Conservation (phyloP, 2,797 vertebrate genomes). For the Paedocypris micromegethes region DNA sequence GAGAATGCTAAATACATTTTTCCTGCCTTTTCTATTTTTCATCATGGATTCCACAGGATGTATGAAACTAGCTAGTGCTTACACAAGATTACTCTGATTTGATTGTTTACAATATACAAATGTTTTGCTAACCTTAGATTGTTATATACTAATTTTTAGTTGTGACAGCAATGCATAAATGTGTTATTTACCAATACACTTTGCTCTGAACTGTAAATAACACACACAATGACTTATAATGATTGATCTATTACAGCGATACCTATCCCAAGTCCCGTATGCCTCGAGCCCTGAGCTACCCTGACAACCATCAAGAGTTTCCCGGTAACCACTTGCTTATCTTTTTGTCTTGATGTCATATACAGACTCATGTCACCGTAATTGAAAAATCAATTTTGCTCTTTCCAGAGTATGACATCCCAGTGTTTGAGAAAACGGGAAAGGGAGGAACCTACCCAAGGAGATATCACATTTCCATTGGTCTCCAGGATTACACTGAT, state of each 20-base stretch:
- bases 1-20: too few relatives aligned
- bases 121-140: too few relatives aligned
- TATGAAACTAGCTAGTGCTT: too few relatives aligned
- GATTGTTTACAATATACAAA: too few relatives aligned
- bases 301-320: conserved; percentile 98
- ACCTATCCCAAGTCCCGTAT: conserved; percentile 92
- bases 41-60: too few relatives aligned
- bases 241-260: conserved; percentile 68
- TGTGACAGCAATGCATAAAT: too few relatives aligned
- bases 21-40: too few relatives aligned
- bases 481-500: conserved; percentile 91
- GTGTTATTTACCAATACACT: too few relatives aligned
- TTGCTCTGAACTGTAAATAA: too few relatives aligned
- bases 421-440: conserved; percentile 94
- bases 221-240: not conserved
- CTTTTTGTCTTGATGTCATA: not conserved
- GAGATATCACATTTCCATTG: conserved; percentile 87
- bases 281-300: conserved; percentile 97
- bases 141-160: too few relatives aligned
- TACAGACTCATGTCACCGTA: not conserved
- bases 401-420: conserved; percentile 84
- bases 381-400: not conserved
- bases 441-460: conserved; percentile 97
- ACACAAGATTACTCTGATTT: too few relatives aligned
- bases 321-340: conserved; percentile 70